Base-by-base conservation (phyloP, 2,888 invertebrate species). In the Bellardia pandia region DNA sequence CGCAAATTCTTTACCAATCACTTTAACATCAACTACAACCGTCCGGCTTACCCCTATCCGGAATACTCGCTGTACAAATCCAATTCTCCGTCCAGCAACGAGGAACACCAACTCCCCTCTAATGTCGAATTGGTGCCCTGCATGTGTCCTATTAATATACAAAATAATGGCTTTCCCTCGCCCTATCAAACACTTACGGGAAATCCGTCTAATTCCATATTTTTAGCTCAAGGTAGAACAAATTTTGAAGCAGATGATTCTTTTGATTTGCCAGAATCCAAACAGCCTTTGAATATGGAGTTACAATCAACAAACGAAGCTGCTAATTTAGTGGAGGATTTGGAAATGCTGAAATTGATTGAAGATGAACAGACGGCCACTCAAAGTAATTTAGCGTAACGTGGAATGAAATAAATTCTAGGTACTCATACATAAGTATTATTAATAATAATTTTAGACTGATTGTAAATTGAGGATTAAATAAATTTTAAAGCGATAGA, bases 21-120 rank as follows among this genome's bases (percentile, higher is more conserved):
- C 37, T 92, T 90, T 79, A 91, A 90, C 51, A 88, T 90, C 16
- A 92, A 91, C 51, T 91, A 90, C 79, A 91, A 90, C 64, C 90
- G 93, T 11, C 93, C 93, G 0, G 89, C 90, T 58, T 93, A 93
- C 88, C 93, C 93, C 5, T 93, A 93, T 88, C 93, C 93, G 9
- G 93, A 93, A 14, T 93, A 93, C 77, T 91, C 92, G 1, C 82
- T 89, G 40, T 90, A 90, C 66, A 92, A 92, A 87, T 77, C 85
- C 40, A 71, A 72, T n/a, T 33, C 71, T 14, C 23, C 30, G 0
- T 4, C 58, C 13, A 13, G n/a, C 3, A 68, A 62, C 14, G 80
- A 84, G 5, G 78, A 71, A 9, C 68, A 33, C 14, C 40, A n/a
- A 33, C 7, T 23, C 2, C 9, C 78, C 1, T 2, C 86, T 1